Conservation (phyloP, 2,888 invertebrate species). For the Myopa testacea region DNA sequence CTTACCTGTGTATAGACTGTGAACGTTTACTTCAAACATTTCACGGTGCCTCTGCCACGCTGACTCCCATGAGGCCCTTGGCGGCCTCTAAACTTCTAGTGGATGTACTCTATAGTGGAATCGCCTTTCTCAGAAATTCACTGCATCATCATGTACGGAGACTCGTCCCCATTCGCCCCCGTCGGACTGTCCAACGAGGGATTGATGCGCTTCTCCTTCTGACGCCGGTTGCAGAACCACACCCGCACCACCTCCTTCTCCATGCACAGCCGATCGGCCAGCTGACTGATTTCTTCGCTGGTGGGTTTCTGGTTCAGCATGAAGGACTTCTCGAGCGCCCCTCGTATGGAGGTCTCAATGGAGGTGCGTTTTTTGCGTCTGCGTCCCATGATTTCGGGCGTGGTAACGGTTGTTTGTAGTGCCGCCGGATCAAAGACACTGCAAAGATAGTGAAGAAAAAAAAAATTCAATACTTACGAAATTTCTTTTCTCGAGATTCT, state of each 20-base stretch:
- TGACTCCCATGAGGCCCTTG: too few relatives aligned
- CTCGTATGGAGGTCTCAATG: constrained; percentile 92
- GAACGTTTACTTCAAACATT: too few relatives aligned
- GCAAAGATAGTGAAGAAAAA: neutral
- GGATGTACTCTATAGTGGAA: too few relatives aligned
- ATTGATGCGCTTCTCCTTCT: constrained; percentile 97
- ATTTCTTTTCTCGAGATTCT: neutral
- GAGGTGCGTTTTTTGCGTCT: constrained; percentile 97
- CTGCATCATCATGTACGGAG: constrained; percentile 62
- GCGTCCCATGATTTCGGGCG: constrained; percentile 90
- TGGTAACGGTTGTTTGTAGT: constrained; percentile 80
- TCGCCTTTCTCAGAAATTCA: neutral
- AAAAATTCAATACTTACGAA: neutral
- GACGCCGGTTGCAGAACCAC: constrained; percentile 96
- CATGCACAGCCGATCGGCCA: constrained; percentile 95
- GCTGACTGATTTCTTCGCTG: constrained; percentile 92
- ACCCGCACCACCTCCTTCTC: constrained; percentile 96
- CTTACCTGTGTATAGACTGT: too few relatives aligned
- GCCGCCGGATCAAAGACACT: constrained; percentile 67
- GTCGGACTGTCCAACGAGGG: constrained; percentile 82
- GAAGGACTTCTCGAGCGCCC: constrained; percentile 96
- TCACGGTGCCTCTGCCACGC: too few relatives aligned
- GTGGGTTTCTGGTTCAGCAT: constrained; percentile 96
- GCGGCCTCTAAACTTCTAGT: too few relatives aligned
- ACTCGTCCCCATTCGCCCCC: constrained; percentile 70